A percentile compares a stretch with the other conserved stretches of the same genome.
Evolutionary conservation across 2,113 vertebrate species (phyloP).

Genomic region (human (Homo sapiens)): GRCh38 chr12:70529501-70530000

Average conservation of each 20-base stretch:
- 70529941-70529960: background rate
- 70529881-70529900: background rate
- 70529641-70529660: too few relatives aligned
- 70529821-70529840: background rate
- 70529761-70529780: background rate
- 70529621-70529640: background rate
- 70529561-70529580: background rate
- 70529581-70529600: background rate
- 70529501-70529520: background rate
- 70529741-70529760: background rate
- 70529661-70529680: background rate
- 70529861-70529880: background rate
- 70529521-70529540: background rate
- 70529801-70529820: background rate
- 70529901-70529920: background rate
- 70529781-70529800: background rate
- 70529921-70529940: background rate
- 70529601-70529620: background rate
- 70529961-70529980: background rate
- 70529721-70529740: background rate
- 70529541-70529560: background rate
- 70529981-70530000: background rate
- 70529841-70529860: background rate
- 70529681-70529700: background rate
- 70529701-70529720: background rate